Evolutionary conservation across 2,888 invertebrate species (phyloP).

Genomic region (Xiphydria camelus): DNA sequence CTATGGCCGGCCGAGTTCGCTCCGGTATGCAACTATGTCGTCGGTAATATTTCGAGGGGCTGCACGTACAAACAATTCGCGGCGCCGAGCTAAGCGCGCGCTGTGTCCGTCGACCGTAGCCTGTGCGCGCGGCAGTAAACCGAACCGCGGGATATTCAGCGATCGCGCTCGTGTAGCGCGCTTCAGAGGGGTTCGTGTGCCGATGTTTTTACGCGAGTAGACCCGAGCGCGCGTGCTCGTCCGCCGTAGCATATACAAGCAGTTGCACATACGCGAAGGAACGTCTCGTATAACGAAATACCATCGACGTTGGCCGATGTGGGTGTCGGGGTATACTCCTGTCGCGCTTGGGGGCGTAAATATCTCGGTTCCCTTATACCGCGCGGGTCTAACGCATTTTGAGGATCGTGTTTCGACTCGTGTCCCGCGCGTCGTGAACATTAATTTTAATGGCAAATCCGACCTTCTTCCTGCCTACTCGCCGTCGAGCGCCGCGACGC

Average conservation of each 20-base stretch:
- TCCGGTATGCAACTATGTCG: slow-evolving; percentile 20
- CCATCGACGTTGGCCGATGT: too few species aligned
- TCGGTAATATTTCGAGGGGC: slow-evolving; percentile 20
- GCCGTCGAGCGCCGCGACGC: slow-evolving; percentile 9
- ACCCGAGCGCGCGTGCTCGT: too few species aligned
- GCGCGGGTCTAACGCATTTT: neutral
- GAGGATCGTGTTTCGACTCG: slow-evolving; percentile 19
- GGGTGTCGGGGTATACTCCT: neutral
- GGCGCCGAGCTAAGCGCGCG: neutral
- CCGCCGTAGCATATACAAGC: too few species aligned
- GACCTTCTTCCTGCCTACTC: slow-evolving; percentile 7
- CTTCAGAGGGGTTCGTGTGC: too few species aligned
- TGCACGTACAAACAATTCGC: too few species aligned
- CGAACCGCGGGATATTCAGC: neutral
- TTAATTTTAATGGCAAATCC: slow-evolving; percentile 22
- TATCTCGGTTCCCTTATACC: neutral
- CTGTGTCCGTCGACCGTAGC: neutral
- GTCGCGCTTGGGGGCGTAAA: neutral
- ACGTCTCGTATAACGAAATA: too few species aligned
- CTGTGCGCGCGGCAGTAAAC: neutral
- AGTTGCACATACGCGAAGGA: too few species aligned
- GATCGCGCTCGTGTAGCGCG: too few species aligned
- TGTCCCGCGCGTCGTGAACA: slow-evolving; percentile 19
- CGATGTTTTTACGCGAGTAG: too few species aligned
- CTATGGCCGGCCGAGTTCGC: slow-evolving; percentile 23